Base-by-base conservation (phyloP, 1,140 invertebrate genomes). In the Trichonephila clavipes region DNA sequence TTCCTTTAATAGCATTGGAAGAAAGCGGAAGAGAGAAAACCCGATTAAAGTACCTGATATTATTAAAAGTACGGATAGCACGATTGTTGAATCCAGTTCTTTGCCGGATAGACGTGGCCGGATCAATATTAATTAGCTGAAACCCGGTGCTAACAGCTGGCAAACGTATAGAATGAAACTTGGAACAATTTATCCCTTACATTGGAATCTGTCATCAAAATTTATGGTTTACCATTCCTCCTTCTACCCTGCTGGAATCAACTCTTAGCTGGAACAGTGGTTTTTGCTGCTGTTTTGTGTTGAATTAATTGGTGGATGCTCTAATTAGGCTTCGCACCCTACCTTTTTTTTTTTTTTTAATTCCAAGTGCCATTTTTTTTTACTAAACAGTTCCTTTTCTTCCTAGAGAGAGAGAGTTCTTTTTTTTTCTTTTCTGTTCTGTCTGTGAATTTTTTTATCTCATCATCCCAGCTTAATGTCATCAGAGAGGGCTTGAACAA, bases 61-160 rank as follows among this genome's bases (percentile, higher is more conserved):
- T 92, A 92, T 92, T 87, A 92, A 92, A 92, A 92, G 44, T 62
- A 19, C 19, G 91, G 83, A 92, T 72, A 69, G 82, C 82, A 64
- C 77, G 62, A 92, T 92, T 92, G 91, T 87, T 72, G 66, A 92
- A 87, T 92, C 58, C 59, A 34, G 66, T 72, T 92, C 81, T 85
- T 92, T 85, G 8, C 10, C 62, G 88, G 34, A 34, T 34, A 28
- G 16, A 18, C 24, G 12, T 77, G 72, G 18, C 44, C 28, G 82
- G 83, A 92, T 92, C 91, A 87, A 92, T 92, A 92, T 92, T 92
- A 92, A 92, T 92, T 92, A 92, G 91, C 82, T 89, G n/a, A 72
- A 34, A 24, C 64, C 82, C 44, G 21, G 24, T 12, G 62, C 82
- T 77, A 92, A 92, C 83, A 92, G 91, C 91, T 87, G 83, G 91